Evolutionary conservation across 2,113 vertebrate species (phyloP), one percentile per base, ranked within the genome.

Genomic region (Podiceps cristatus): DNA sequence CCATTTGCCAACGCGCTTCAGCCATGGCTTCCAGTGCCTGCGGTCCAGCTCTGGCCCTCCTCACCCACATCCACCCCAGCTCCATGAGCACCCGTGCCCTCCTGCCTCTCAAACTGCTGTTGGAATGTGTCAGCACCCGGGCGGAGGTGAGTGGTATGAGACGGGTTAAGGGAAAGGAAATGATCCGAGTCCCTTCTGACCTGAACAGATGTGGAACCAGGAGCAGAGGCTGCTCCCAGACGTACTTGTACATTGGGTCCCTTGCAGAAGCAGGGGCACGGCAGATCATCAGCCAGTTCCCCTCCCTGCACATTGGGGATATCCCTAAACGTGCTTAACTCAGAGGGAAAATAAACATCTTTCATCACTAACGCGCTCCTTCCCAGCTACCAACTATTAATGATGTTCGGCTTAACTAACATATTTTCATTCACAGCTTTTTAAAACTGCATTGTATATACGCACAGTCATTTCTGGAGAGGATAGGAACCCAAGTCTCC

Each of bases 101-200:
- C 28, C 88, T 16, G 13, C 83, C 79, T 18, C 88, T 3, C 11
- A 22, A 56, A 18, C 3, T 20, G 15, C 31, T 49, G 6, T 13
- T 9, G 78, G 29, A 37, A 42, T 0, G 0, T 0, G 2, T 17
- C 64, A 9, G 9, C 16, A 11, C 22, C 8, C 0, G 9, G 22
- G 20, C 0, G 3, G 75, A 63, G n/a, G 4, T 27, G 25, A 25
- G 9, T 4, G 44, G 3, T 23, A 44, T 2, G 20, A 62, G 50
- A 15, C 15, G 33, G 33, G n/a, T 28, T 8, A 4, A 55, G 25
- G 50, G 63, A 45, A 44, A 71, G 44, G 40, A 45, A 76, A 28
- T 14, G 11, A 44, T 19, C 14, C 2, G 1, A 19, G 31, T 45
- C 12, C 40, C 28, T 64, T 29, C 47, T 22, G 49, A 25, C 19